These are phyloP conservation scores for Parapristionchus giblindavisi DNA, from an alignment of 2,888 invertebrate species.

Conservation along the genomic window DNA sequence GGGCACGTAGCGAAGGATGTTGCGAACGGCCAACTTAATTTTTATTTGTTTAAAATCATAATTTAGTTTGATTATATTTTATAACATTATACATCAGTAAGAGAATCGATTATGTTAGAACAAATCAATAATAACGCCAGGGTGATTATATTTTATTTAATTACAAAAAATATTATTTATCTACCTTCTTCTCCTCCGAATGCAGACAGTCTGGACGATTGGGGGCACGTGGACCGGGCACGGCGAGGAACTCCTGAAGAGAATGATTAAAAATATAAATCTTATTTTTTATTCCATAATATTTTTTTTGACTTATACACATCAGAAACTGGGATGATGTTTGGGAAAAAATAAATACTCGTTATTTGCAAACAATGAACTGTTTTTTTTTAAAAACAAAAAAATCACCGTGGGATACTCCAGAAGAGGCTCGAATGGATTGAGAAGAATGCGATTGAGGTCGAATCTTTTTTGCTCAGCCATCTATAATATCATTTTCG, in stretches of 20 bases:
- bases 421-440: slow-evolving; percentile 55
- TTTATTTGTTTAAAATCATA: background rate
- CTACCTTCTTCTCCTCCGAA: slow-evolving; percentile 57
- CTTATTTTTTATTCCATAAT: no score
- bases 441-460: no score
- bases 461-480: no score
- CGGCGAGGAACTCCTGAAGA: slow-evolving; percentile 33
- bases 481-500: no score
- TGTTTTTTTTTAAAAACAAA: background rate
- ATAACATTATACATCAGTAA: no score
- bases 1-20: slow-evolving; percentile 77
- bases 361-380: background rate
- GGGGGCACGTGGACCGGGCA: slow-evolving; percentile 61
- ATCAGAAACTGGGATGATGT: background rate
- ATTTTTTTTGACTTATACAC: no score
- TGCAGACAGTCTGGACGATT: slow-evolving; percentile 55
- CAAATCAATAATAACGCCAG: no score
- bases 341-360: background rate
- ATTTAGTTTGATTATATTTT: background rate
- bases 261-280: background rate
- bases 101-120: no score
- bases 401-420: slow-evolving; percentile 52
- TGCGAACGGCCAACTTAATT: slow-evolving; percentile 74
- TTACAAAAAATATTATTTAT: background rate
- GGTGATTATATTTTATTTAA: no score